Evolutionary conservation across 2,888 invertebrate species (phyloP).

Genomic region (Scrobipalpa costella): DNA sequence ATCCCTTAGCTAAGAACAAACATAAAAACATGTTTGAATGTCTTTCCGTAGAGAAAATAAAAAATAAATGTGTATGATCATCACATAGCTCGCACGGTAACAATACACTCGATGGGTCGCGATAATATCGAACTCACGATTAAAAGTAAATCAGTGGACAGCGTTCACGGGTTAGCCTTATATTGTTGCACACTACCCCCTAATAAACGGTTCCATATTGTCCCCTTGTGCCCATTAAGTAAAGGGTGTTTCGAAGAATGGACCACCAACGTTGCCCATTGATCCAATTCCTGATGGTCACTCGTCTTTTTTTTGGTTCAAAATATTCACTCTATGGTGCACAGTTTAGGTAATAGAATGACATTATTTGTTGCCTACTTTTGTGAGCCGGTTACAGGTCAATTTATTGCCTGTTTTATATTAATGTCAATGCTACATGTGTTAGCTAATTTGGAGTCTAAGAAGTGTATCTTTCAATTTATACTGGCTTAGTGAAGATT

Average conservation of each 20-base stretch:
- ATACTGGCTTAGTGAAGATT: too few species aligned
- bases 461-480: not conserved
- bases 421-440: not conserved
- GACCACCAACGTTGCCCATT: constrained; percentile 72
- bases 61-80: constrained; percentile 1
- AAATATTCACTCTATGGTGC: constrained; percentile 43
- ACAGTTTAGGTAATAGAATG: constrained; percentile 50
- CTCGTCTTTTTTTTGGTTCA: constrained; percentile 46
- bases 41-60: not conserved
- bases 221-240: constrained; percentile 53
- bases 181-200: constrained; percentile 57
- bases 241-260: constrained; percentile 70
- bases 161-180: constrained; percentile 62
- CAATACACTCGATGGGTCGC: constrained; percentile 63
- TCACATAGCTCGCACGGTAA: constrained; percentile 52
- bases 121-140: constrained; percentile 73
- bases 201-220: constrained; percentile 53
- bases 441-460: too few species aligned
- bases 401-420: not conserved
- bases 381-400: too few species aligned
- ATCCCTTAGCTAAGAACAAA: too few species aligned
- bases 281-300: constrained; percentile 64
- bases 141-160: constrained; percentile 71
- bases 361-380: constrained; percentile 64
- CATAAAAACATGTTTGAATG: not conserved